These are phyloP conservation scores for Eulemur rufifrons DNA, from an alignment of 2,113 vertebrate genomes.

Conservation along the genomic window DNA sequence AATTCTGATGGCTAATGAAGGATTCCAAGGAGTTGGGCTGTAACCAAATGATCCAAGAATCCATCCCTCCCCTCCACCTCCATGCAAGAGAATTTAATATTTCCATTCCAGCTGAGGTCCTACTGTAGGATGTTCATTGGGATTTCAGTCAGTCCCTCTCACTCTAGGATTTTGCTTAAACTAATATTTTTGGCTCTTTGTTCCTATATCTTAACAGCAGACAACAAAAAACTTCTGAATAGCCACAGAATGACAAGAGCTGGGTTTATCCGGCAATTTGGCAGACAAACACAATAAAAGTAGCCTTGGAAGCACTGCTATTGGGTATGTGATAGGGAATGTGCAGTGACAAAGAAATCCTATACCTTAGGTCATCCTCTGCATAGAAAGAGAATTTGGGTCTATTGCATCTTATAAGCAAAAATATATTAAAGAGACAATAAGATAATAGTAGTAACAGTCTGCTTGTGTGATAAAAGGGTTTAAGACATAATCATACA, in stretches of 20 bases:
- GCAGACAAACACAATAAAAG: constrained; percentile 27
- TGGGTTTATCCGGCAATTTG: constrained; percentile 43
- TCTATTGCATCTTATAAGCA: neutral
- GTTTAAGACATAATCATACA: constrained; percentile 51
- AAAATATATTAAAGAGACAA: constrained; percentile 32
- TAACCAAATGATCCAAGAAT: constrained; percentile 55
- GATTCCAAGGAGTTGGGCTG: neutral
- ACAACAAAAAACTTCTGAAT: constrained; percentile 52
- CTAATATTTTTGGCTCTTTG: constrained; percentile 34
- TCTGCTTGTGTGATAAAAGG: neutral
- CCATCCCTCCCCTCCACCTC: no score
- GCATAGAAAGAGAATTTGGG: neutral
- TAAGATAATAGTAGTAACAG: constrained; percentile 10
- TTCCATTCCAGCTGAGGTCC: constrained; percentile 35
- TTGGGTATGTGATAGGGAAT: neutral
- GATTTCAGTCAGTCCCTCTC: constrained; percentile 37
- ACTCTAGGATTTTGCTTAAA: constrained; percentile 45
- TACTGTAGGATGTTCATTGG: neutral
- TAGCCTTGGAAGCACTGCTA: neutral
- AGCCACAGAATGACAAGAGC: constrained; percentile 34
- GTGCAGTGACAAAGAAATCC: constrained; percentile 44
- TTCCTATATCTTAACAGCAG: constrained; percentile 34
- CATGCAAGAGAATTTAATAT: neutral
- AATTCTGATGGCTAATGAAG: constrained; percentile 50
- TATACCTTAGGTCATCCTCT: constrained; percentile 37